These are phyloP conservation scores for Brachyptera putata DNA, from an alignment of 2,888 invertebrate species.

Conservation along the genomic window DNA sequence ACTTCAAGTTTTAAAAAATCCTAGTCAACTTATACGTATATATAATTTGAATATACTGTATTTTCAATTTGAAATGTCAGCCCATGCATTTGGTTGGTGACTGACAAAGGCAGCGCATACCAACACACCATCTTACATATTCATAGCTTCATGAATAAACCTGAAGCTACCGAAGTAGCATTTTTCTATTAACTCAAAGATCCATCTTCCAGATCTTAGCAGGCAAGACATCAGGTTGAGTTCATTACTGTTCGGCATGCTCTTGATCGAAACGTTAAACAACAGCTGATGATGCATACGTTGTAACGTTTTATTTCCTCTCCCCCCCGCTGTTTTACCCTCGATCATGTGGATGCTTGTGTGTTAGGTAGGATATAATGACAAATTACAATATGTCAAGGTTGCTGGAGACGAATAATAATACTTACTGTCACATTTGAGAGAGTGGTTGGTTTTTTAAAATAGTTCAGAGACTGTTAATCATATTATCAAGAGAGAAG, in stretches of 20 bases:
- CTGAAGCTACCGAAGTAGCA: conserved; percentile 4
- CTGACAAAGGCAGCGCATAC: no score
- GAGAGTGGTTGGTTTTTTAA: no score
- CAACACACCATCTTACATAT: no score
- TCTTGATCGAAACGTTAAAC: not conserved
- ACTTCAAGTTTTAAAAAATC: no score
- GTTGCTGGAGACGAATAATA: not conserved
- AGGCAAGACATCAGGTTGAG: not conserved
- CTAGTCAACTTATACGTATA: no score
- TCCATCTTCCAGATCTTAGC: conserved; percentile 6
- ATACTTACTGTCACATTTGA: not conserved
- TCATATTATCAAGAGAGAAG: no score
- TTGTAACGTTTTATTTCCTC: not conserved
- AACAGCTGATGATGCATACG: conserved; percentile 3
- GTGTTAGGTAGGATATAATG: no score
- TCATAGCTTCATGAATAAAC: not conserved
- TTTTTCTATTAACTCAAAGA: conserved; percentile 6
- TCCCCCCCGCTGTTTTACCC: conserved; percentile 3
- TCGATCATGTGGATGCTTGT: not conserved
- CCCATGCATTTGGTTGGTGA: no score
- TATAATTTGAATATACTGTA: no score
- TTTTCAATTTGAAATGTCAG: no score
- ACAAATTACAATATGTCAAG: conserved; percentile 3
- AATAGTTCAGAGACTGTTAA: no score
- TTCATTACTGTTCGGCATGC: conserved; percentile 14